Percentiles rank a stretch among this genome's conserved stretches.
These are phyloP conservation scores for Platyrinchus mystaceus DNA, from an alignment of 2,797 vertebrate species.

Conservation along the genomic window DNA sequence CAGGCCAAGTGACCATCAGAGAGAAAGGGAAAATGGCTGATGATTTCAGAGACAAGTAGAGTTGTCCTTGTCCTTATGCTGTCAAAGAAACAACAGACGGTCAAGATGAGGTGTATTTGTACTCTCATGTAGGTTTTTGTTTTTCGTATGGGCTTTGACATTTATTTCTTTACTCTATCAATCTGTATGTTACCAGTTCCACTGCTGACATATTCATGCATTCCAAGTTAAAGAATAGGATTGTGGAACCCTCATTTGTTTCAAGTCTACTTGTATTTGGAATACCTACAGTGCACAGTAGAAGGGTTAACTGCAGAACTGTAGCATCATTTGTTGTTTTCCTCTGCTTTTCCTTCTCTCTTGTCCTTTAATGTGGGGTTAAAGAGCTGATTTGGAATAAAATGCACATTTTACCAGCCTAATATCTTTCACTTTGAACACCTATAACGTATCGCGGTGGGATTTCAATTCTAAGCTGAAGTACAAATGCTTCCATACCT, in stretches of 20 bases:
- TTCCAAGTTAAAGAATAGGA: not conserved
- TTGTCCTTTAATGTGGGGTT: not conserved
- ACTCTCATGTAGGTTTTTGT: not conserved
- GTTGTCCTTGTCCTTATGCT: not conserved
- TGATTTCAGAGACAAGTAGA: not conserved
- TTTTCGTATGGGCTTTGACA: not conserved
- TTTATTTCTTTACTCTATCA: not conserved
- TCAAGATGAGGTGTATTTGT: not conserved
- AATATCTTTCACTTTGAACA: not conserved
- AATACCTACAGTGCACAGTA: not conserved
- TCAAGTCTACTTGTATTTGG: not conserved
- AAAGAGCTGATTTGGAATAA: not conserved
- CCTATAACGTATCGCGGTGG: not conserved
- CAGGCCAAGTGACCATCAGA: not conserved
- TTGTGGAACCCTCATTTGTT: not conserved
- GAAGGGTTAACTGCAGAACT: not conserved
- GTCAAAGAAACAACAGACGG: not conserved
- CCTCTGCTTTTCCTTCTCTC: not conserved
- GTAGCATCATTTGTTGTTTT: not conserved
- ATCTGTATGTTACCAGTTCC: not conserved
- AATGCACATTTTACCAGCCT: not conserved
- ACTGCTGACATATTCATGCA: not conserved
- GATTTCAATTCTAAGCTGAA: not conserved
- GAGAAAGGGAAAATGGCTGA: not conserved
- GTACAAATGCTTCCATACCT: not conserved